Conservation (phyloP, 2,797 vertebrate species). For the Pangasius djambal region DNA sequence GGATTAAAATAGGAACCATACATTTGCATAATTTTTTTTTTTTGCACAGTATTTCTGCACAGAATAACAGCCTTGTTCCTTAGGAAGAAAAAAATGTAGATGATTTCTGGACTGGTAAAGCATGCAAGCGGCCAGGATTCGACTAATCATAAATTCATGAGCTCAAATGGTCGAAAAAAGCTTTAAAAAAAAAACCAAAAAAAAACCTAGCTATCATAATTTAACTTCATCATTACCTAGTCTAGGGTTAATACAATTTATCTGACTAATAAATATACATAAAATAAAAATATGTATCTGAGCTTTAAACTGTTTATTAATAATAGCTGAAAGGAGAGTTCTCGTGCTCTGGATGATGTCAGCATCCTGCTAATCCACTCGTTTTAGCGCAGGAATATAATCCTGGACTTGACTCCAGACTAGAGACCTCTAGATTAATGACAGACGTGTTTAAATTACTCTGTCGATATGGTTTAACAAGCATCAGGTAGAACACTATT, state of each 20-base stretch:
- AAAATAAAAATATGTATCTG: neutral
- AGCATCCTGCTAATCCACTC: neutral
- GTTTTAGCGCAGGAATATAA: neutral
- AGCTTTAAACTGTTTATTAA: neutral
- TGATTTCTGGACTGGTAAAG: neutral
- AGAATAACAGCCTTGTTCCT: neutral
- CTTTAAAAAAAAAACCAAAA: neutral
- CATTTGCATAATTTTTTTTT: neutral
- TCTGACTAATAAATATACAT: neutral
- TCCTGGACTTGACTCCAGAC: neutral
- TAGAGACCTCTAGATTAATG: neutral
- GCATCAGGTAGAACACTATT: neutral
- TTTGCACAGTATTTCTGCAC: neutral
- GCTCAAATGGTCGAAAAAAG: neutral
- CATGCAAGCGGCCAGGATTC: neutral
- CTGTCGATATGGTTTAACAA: neutral
- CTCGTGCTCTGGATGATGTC: neutral
- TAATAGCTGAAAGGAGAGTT: neutral
- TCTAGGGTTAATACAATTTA: neutral
- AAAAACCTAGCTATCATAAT: too few species aligned
- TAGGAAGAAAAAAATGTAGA: neutral
- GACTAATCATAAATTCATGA: neutral
- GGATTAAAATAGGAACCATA: neutral
- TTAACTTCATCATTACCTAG: neutral
- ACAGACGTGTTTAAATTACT: neutral